These are phyloP conservation scores for Escarpia spicata DNA, from an alignment of 2,888 invertebrate genomes.

Conservation along the genomic window DNA sequence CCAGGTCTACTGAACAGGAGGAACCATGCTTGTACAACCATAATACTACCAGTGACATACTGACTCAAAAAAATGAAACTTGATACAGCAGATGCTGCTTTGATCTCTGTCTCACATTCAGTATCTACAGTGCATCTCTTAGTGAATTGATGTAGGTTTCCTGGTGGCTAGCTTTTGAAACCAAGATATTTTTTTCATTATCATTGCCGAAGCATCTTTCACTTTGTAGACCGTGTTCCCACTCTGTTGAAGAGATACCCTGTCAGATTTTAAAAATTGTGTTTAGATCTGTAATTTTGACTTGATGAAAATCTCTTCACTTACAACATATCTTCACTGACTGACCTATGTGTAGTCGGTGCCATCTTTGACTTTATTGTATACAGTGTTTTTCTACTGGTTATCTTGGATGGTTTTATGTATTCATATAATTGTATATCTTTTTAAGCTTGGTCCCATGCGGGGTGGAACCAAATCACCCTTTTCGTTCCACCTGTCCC, in stretches of 20 bases:
- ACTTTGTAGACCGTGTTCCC: neutral
- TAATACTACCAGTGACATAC: constrained; percentile 6
- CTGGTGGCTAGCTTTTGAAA: neutral
- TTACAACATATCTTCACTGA: neutral
- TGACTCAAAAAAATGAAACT: neutral
- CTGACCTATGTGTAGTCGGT: neutral
- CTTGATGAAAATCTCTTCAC: neutral
- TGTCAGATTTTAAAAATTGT: neutral
- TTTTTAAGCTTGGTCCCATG: no score
- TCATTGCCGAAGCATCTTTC: neutral
- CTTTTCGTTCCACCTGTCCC: no score
- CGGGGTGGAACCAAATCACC: no score
- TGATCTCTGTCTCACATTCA: neutral
- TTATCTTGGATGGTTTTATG: no score
- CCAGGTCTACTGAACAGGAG: neutral
- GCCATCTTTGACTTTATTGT: neutral
- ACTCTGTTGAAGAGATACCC: neutral
- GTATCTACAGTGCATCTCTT: neutral
- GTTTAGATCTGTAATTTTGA: neutral
- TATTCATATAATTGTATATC: no score
- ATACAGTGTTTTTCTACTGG: neutral
- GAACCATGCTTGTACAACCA: neutral
- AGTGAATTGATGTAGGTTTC: neutral
- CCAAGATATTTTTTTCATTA: neutral
- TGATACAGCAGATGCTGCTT: neutral